Percentiles rank a stretch among this genome's conserved stretches.
Conservation (phyloP, 2,888 invertebrate species). For the Neoscelio sp. region DNA sequence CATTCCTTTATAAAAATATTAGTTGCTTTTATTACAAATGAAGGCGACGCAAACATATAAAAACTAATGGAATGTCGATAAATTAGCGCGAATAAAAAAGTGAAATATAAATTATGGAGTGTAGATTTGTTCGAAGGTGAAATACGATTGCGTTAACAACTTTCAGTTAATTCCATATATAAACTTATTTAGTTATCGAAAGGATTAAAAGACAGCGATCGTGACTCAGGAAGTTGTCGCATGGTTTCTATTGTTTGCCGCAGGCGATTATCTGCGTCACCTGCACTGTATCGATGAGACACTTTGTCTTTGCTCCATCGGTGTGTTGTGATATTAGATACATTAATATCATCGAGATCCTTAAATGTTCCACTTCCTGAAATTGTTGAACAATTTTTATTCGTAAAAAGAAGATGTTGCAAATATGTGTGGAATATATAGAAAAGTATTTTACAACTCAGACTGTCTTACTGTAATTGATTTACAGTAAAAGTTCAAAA, state of each 20-base stretch:
- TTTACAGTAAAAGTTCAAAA: too few species aligned
- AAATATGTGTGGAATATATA: too few species aligned
- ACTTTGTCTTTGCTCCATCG: constrained; percentile 77
- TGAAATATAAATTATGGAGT: constrained; percentile 35
- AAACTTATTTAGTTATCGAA: constrained; percentile 45
- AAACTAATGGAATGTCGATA: constrained; percentile 59
- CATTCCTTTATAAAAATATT: constrained; percentile 37
- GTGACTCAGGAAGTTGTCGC: constrained; percentile 52
- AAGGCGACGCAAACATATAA: constrained; percentile 6
- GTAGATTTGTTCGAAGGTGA: constrained; percentile 36
- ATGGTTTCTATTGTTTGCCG: constrained; percentile 39
- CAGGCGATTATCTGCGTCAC: constrained; percentile 87
- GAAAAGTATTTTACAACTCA: too few species aligned
- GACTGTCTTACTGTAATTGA: too few species aligned
- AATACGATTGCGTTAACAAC: constrained; percentile 23
- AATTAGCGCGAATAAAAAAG: constrained; percentile 27
- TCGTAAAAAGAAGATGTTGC: too few species aligned
- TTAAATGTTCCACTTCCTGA: constrained; percentile 46
- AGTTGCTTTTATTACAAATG: constrained; percentile 18
- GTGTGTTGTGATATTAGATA: constrained; percentile 3
- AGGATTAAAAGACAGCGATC: constrained; percentile 57
- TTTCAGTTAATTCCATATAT: constrained; percentile 13
- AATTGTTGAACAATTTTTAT: constrained; percentile 36
- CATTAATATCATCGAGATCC: constrained; percentile 41
- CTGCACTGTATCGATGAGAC: constrained; percentile 87